These are phyloP conservation scores for Dromaius novaehollandiae DNA, from an alignment of 2,113 vertebrate genomes.

Conservation along the genomic window DNA sequence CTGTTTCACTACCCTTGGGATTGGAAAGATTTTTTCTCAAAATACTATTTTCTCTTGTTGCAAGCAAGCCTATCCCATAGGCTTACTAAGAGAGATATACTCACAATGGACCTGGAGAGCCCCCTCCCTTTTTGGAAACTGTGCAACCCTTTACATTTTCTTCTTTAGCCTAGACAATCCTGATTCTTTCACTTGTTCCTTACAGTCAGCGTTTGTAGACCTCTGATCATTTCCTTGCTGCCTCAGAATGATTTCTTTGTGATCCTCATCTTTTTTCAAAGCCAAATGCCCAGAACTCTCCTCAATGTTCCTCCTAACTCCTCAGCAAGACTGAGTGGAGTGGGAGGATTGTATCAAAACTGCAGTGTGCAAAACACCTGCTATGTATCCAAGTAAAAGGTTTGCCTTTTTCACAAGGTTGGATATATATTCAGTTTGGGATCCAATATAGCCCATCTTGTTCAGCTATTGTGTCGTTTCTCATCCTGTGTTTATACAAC, in stretches of 20 bases:
- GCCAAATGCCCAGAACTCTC: background rate
- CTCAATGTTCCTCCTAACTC: background rate
- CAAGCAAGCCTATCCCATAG: background rate
- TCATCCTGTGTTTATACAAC: background rate
- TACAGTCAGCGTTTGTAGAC: background rate
- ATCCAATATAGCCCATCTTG: background rate
- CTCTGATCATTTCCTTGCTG: fast-evolving
- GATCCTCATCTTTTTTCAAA: background rate
- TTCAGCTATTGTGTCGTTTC: background rate
- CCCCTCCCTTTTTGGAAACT: background rate
- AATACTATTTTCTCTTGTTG: background rate
- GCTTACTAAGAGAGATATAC: background rate
- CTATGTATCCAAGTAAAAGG: background rate
- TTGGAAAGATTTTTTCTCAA: background rate
- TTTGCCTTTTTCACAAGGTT: background rate
- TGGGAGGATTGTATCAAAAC: background rate
- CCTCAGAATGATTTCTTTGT: background rate
- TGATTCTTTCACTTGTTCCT: background rate
- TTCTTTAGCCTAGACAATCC: background rate
- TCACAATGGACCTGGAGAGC: background rate
- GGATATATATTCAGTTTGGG: background rate
- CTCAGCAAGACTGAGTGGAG: background rate
- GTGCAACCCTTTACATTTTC: background rate
- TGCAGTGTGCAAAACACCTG: background rate
- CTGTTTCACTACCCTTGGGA: background rate